Base-by-base conservation (phyloP, 2,797 vertebrate genomes). In the Garrulus glandarius region DNA sequence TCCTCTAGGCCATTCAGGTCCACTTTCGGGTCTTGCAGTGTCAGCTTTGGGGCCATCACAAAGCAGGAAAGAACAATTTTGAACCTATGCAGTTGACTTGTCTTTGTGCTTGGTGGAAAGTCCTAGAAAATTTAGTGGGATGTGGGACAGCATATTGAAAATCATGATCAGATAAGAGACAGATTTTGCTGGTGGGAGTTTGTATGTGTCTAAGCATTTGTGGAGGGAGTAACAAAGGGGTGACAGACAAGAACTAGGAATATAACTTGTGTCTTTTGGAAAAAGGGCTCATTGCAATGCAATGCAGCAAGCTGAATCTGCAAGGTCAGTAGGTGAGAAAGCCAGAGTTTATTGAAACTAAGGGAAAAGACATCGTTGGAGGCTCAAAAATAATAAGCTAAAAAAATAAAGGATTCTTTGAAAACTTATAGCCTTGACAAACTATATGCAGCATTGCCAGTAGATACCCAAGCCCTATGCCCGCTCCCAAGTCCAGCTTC, bases 151-250 rank as follows among this genome's bases (percentile, higher is more conserved):
- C 43, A n/a, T 59, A 52, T n/a, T 75, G 72, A 85, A 94, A 91
- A 85, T 37, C 56, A 20, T 9, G 3, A 50, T 49, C 30, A 71
- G 53, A 81, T 32, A 27, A 92, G 70, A 87, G 39, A 41, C 72
- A 76, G 84, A 57, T 83, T 92, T 89, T 83, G 32, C 57, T 93
- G 55, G 69, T 94, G 72, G 92, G 46, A 61, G 53, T 83, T n/a
- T 50, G 43, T 39, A 43, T 41, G 29, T 61, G 55, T 57, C 30
- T 68, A 22, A 88, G 77, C 44, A 36, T 82, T 90, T 83, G 49
- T 30, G 32, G 53, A 70, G 36, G 49, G 53, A 78, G 39, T 87
- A 75, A 78, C 50, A 71, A 59, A 68, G 15, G 30, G 15, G 47
- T 52, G 82, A 46, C 13, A 85, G 87, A 85, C 55, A 75, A 81